Evolutionary conservation across 2,888 invertebrate species (phyloP).

Genomic region (Coronaproctus castanopsis): DNA sequence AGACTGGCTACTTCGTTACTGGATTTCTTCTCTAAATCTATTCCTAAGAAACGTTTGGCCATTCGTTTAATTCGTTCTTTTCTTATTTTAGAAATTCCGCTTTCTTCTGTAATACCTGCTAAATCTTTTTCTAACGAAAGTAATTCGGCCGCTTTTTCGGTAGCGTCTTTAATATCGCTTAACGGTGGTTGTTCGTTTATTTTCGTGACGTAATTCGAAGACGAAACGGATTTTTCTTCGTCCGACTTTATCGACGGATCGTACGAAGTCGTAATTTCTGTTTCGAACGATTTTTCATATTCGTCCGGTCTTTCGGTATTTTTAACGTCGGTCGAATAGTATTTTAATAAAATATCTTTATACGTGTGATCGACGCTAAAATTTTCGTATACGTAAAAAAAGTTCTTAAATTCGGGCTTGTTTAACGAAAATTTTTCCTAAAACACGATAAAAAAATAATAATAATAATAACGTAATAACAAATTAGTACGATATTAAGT

Average conservation of each 20-base stretch:
- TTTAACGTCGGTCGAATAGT: slow-evolving; percentile 40
- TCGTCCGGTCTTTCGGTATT: slow-evolving; percentile 30
- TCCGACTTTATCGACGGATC: neutral
- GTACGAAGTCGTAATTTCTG: neutral
- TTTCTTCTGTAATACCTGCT: slow-evolving; percentile 5
- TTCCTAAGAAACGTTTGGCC: slow-evolving; percentile 12
- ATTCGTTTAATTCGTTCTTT: slow-evolving; percentile 7
- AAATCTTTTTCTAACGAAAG: neutral
- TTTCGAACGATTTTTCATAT: slow-evolving; percentile 18
- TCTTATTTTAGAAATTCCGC: neutral
- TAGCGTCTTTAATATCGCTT: neutral
- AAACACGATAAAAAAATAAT: neutral
- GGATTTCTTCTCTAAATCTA: slow-evolving; percentile 6
- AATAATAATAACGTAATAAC: neutral
- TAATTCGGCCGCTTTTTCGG: neutral
- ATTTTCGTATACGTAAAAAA: slow-evolving; percentile 45
- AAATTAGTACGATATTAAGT: too few species aligned
- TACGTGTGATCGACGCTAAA: slow-evolving; percentile 39
- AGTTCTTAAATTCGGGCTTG: slow-evolving; percentile 41
- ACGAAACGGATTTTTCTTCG: neutral
- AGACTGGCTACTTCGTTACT: slow-evolving; percentile 2
- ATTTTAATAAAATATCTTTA: slow-evolving; percentile 35
- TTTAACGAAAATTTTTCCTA: slow-evolving; percentile 23
- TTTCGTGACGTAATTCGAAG: neutral
- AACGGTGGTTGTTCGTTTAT: neutral